phyloP scores from a whole-genome alignment of 2,888 invertebrate species.

The Lysandra coridon region DNA sequence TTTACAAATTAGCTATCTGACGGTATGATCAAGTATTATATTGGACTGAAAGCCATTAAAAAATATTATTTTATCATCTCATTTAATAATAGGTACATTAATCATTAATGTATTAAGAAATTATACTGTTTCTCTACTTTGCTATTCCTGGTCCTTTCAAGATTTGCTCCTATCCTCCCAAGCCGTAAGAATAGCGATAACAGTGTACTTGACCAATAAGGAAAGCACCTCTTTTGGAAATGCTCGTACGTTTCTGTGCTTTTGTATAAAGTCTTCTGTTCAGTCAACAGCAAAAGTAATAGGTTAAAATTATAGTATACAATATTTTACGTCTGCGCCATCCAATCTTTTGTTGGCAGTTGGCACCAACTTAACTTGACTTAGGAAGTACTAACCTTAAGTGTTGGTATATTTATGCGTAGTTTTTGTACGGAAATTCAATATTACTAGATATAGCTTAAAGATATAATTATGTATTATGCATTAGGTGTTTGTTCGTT shows the following conservation, averaged over 20 bases:
- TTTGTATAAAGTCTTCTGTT: background rate
- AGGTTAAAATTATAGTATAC: background rate
- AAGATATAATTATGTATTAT: too few relatives aligned
- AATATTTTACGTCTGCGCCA: background rate
- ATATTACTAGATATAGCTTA: background rate
- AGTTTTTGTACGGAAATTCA: background rate
- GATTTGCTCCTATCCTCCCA: too few relatives aligned
- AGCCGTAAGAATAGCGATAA: too few relatives aligned
- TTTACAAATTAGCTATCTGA: background rate
- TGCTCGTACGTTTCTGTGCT: background rate
- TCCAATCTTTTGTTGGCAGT: background rate
- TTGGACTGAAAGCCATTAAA: too few relatives aligned
- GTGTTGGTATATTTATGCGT: background rate
- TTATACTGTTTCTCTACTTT: too few relatives aligned
- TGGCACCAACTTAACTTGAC: background rate
- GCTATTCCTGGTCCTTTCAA: too few relatives aligned
- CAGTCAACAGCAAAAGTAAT: background rate
- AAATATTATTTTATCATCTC: too few relatives aligned
- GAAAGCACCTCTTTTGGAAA: background rate
- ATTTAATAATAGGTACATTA: too few relatives aligned
- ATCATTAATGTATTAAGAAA: too few relatives aligned
- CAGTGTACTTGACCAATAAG: background rate
- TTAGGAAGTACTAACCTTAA: background rate
- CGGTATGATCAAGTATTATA: too few relatives aligned
- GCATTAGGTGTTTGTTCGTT: too few relatives aligned